Base-by-base conservation (phyloP, 2,888 invertebrate genomes). In the Himalopsyche tibetana region DNA sequence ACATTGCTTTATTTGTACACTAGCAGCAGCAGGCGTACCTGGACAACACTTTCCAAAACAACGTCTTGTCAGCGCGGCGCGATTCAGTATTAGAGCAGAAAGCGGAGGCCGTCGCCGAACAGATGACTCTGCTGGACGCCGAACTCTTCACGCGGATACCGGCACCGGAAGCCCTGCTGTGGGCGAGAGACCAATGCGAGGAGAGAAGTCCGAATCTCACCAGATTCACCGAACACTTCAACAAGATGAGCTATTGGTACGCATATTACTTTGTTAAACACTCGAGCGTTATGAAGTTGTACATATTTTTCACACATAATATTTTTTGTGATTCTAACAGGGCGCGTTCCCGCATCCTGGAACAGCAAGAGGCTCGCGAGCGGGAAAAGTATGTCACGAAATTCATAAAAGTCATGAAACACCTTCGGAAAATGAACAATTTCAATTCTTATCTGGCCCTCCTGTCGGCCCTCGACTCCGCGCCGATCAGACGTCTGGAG, bases 321-420 rank as follows among this genome's bases (percentile, higher is more conserved):
- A 19, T 55, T 55, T 36, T 82, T 55, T n/a, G 19, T 19, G 42
- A 28, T 45, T 40, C 8, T 17, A 69, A 9, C 89, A 93, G 95
- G 95, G 98, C 98, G 74, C 94, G 99, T 85, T 98, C 99, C 4
- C 94, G 97, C 91, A 99, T 99, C 90, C 93, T 99, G 84, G 96
- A 97, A 89, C 97, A 93, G 91, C 95, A 95, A 89, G 99, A 99
- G 90, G 97, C 97, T n/a, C 97, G 97, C 90, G 99, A 99, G 90
- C 95, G 99, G 55, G 99, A 99, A 92, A 97, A 96, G 90, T 98
- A 97, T 91, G 97, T 98, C 86, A 95, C 96, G 90, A 99, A 98
- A 91, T 98, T 99, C 92, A 97, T 99, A 87, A 99, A 99, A 92
- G 98, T 99, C 88, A 99, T 99, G 99, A 98, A 99, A 93, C 97